Percentiles rank a stretch among this genome's conserved stretches.
Evolutionary conservation across 2,113 vertebrate species (phyloP).

Genomic region (Bostrychus sinensis): DNA sequence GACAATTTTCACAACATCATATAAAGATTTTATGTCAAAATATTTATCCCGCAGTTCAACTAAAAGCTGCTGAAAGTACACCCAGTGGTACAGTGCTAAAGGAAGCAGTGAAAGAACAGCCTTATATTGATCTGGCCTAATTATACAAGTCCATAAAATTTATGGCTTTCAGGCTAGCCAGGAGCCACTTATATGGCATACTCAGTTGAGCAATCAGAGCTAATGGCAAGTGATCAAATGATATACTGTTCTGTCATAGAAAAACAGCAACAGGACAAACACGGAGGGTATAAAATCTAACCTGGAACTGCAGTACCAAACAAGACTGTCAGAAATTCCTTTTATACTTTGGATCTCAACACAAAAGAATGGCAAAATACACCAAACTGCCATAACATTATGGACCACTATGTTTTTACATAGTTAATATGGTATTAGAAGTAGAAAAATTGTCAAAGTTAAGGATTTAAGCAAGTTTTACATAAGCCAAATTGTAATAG

Average conservation of each 20-base stretch:
- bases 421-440: too few species aligned
- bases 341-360: background rate
- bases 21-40: constrained; percentile 4
- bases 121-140: constrained; percentile 75
- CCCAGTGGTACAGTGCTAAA: background rate
- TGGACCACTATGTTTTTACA: too few species aligned
- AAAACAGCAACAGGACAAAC: constrained; percentile 37
- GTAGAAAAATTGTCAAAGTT: too few species aligned
- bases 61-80: constrained; percentile 9
- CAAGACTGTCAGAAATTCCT: constrained; percentile 24
- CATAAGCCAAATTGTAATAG: too few species aligned
- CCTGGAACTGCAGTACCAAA: constrained; percentile 34
- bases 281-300: constrained; percentile 32
- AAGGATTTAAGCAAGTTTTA: too few species aligned
- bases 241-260: constrained; percentile 45
- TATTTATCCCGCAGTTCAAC: constrained; percentile 10
- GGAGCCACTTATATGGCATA: constrained; percentile 51
- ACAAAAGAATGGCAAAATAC: constrained; percentile 15
- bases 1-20: constrained; percentile 11
- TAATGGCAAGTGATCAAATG: constrained; percentile 59
- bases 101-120: constrained; percentile 52
- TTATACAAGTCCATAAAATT: constrained; percentile 71
- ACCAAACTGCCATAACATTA: too few species aligned
- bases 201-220: constrained; percentile 63
- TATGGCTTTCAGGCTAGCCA: constrained; percentile 60